Evolutionary conservation across 2,113 vertebrate genomes (phyloP), one percentile per base, ranked within the genome.

Genomic region (Megalops atlanticus): DNA sequence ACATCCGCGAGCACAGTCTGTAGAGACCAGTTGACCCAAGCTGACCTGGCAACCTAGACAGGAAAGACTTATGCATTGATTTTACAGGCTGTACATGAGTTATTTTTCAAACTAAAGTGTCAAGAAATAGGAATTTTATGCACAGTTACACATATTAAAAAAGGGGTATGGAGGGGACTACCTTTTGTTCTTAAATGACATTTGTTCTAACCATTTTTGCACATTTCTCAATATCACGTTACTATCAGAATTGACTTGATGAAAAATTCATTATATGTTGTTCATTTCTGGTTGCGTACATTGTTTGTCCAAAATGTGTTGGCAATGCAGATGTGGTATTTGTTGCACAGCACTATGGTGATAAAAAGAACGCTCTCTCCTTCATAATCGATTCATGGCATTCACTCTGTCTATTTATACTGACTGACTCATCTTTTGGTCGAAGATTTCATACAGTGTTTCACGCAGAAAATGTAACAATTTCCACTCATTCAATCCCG

Each of bases 351-450:
- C 4, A 45, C 47, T 18, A 64, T 21, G 64, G 39, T 82, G 21
- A 6, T 54, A 40, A 21, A 77, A 40, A 68, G 45, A 31, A 41
- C 27, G 49, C 73, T 41, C 8, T 71, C 78, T 77, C n/a, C n/a
- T 70, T 77, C 4, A 71, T 77, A 83, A 78, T 74, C 36, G 52
- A 35, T 80, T 83, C 75, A 78, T 74, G 58, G 64, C 47, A 72
- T 41, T 70, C 58, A 52, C 47, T 68, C 54, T 52, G 76, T 54
- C 68, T 75, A 84, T 80, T 82, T 82, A 80, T 84, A 84, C 18
- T 72, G 54, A 76, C 41, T 79, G 75, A 82, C 54, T 83, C 81
- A 80, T 78, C 38, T 79, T 41, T 77, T 16, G 49, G n/a, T 74
- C 24, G 41, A 84, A 81, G 78, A 11, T 31, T 64, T 64, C 58